Base-by-base conservation (phyloP, 2,113 vertebrate genomes). In the Okapia johnstoni region DNA sequence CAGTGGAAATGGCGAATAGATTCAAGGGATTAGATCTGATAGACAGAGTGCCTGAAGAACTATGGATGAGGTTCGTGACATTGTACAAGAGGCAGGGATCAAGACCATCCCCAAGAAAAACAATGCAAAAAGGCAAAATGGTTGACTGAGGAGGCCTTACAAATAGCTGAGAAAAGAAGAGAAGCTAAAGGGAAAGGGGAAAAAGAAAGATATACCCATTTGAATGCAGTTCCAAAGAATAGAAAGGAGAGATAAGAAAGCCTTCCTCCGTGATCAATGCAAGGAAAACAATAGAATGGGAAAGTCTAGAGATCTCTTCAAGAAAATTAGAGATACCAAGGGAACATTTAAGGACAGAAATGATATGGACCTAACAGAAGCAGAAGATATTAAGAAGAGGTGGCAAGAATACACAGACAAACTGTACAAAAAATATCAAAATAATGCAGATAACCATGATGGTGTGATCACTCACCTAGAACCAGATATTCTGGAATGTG, bases 111-210 rank as follows among this genome's bases (percentile, higher is more conserved):
- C 19, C 66, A 70, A 40, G 66, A 23, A 70, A 40, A 70, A 70
- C 23, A 70, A 36, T 23, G 63, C 40, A 70, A 36, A 36, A 36
- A 23, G 5, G 19, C 9, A 70, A 70, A 70, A 40, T 70, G 19
- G 17, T 36, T 70, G n/a, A 21, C 19, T 23, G 66, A 70, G 2
- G n/a, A 23, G 66, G 66, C n/a, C n/a, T 70, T 70, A 70, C 66
- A 70, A 40, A 70, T 12, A 70, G n/a, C 9, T 70, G 17, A 12
- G 63, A 70, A 70, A 36, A 36, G 9, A 70, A 70, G n/a, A 36
- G n/a, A 70, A 70, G 9, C 0, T 0, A 70, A 70, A 70, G 17
- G 17, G 9, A 70, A 23, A 70, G 36, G 63, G 23, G 19, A 36
- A 70, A 36, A 70, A 9, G 16, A 36, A 70, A 70, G 66, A 70